A percentile compares a stretch with the other conserved stretches of the same genome.
Evolutionary conservation across 2,888 invertebrate species (phyloP).

Genomic region (Hypena proboscidalis): DNA sequence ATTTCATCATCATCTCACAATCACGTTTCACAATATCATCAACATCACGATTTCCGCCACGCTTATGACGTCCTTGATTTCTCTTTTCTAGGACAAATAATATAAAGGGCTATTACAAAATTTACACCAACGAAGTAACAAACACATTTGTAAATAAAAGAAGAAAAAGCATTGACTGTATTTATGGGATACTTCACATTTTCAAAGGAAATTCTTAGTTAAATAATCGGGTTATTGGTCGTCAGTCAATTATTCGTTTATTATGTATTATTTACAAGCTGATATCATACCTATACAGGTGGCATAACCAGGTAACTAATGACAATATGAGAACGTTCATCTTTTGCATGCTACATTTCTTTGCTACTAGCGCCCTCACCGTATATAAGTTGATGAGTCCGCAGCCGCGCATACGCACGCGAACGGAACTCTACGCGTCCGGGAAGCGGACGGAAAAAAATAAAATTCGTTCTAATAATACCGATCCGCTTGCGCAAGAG

Average conservation of each 20-base stretch:
- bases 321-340: too few relatives aligned
- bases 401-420: constrained; percentile 63
- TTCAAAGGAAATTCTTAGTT: too few relatives aligned
- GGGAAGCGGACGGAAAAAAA: constrained; percentile 76
- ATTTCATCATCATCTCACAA: neutral
- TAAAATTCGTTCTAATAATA: constrained; percentile 57
- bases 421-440: constrained; percentile 74
- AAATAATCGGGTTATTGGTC: neutral
- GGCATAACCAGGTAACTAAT: too few relatives aligned
- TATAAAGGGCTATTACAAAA: constrained; percentile 13
- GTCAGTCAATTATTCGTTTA: constrained; percentile 8
- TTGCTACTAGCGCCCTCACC: too few relatives aligned
- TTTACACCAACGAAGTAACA: neutral
- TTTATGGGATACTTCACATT: too few relatives aligned
- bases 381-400: too few relatives aligned
- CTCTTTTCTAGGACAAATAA: constrained; percentile 26
- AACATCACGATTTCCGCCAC: constrained; percentile 13
- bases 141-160: neutral
- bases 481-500: constrained; percentile 65
- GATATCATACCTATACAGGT: too few relatives aligned
- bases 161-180: too few relatives aligned
- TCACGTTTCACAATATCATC: constrained; percentile 10
- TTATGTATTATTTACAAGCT: too few relatives aligned
- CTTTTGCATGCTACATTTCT: too few relatives aligned
- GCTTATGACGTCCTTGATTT: constrained; percentile 25